A percentile compares a stretch with the other conserved stretches of the same genome.
These are phyloP conservation scores for Cyprinodon variegatus DNA, from an alignment of 2,113 vertebrate species.

Conservation along the genomic window DNA sequence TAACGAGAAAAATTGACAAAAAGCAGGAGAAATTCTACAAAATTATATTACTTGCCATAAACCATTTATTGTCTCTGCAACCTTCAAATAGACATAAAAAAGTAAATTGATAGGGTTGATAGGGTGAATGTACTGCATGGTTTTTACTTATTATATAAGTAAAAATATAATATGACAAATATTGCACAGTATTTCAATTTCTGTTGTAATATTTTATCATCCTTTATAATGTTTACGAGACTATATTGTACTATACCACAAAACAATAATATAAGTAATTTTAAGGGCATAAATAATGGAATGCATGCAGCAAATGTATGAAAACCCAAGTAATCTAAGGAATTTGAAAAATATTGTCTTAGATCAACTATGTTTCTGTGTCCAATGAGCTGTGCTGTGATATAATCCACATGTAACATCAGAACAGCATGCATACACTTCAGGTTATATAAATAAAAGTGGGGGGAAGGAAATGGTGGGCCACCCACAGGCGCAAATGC, in stretches of 20 bases:
- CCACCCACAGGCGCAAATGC: constrained; percentile 24
- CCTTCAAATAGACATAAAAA: no score
- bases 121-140: no score
- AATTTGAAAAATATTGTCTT: constrained; percentile 38
- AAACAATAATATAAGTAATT: background rate
- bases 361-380: constrained; percentile 39
- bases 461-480: constrained; percentile 1
- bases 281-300: background rate
- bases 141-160: no score
- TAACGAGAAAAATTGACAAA: no score
- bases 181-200: no score
- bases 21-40: no score
- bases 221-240: no score
- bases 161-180: no score
- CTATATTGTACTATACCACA: background rate
- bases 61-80: no score
- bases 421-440: constrained; percentile 55
- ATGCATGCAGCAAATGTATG: constrained; percentile 8
- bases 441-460: constrained; percentile 41
- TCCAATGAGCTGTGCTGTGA: constrained; percentile 68
- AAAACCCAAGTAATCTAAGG: constrained; percentile 40
- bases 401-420: constrained; percentile 77
- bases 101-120: no score
- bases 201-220: no score
- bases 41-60: no score